A percentile compares a stretch with the other conserved stretches of the same genome.
phyloP scores from a whole-genome alignment of 2,113 vertebrate species.

The Coryphaenoides rupestris region DNA sequence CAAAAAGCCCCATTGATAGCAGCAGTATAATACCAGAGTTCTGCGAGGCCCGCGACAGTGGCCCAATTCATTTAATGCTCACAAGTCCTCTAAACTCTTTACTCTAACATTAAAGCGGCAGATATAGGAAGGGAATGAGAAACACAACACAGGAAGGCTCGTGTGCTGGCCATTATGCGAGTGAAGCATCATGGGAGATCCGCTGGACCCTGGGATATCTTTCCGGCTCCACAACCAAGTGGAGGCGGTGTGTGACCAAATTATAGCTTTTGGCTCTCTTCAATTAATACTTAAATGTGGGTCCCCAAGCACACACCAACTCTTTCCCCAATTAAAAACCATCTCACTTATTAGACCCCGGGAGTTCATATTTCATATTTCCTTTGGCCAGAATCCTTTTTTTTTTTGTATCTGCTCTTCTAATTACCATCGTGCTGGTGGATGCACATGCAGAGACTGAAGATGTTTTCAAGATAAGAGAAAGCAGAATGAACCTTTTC shows the following conservation, averaged over 20 bases:
- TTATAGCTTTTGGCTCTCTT: conserved; percentile 28
- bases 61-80: conserved; percentile 44
- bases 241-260: no score
- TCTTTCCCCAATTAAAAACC: conserved; percentile 53
- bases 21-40: conserved; percentile 34
- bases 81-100: conserved; percentile 25
- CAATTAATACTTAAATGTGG: conserved; percentile 50
- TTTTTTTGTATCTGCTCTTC: conserved; percentile 24
- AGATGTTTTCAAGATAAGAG: no score
- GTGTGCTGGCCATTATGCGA: background rate
- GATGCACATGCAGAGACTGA: conserved; percentile 47
- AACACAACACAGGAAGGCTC: background rate
- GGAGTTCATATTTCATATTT: conserved; percentile 79
- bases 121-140: background rate
- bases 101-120: conserved; percentile 16
- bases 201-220: background rate
- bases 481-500: no score
- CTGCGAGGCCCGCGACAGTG: conserved; percentile 34
- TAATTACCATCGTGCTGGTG: conserved; percentile 81
- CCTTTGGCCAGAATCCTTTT: conserved; percentile 74
- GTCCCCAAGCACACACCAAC: conserved; percentile 27
- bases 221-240: no score
- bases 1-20: conserved; percentile 47
- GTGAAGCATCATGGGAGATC: background rate
- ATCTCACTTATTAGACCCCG: conserved; percentile 45